Conservation (phyloP, 37 sponge, comb jelly and placozoan genomes). For the Dysidea cf. avara region DNA sequence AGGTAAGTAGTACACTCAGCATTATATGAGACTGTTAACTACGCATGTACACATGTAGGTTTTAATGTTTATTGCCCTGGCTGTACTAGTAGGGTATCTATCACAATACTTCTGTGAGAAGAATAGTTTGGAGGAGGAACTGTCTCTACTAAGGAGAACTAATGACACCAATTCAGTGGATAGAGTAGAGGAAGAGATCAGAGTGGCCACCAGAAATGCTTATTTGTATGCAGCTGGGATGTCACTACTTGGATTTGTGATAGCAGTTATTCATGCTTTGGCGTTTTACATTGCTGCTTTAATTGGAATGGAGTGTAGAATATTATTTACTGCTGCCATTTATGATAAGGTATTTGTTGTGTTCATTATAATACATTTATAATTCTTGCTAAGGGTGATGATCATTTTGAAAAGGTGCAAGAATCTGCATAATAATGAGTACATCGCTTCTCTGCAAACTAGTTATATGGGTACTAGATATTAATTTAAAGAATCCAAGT, state of each 20-base stretch:
- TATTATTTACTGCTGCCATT: conserved; percentile 55
- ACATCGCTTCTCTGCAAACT: no score
- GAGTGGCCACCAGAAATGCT: conserved; percentile 43
- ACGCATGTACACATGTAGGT: conserved; percentile 12
- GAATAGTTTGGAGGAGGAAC: no score
- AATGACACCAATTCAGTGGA: no score
- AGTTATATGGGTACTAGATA: no score
- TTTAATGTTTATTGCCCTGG: conserved; percentile 30
- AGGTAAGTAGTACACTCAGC: no score
- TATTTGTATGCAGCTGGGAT: conserved; percentile 66
- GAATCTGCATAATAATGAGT: no score
- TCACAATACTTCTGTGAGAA: conserved; percentile 47
- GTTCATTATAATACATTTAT: no score
- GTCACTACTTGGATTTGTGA: not conserved
- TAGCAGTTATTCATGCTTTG: conserved; percentile 30
- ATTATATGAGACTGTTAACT: no score
- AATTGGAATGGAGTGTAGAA: conserved; percentile 51
- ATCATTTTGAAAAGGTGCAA: no score
- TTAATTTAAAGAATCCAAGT: no score
- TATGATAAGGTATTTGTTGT: conserved; percentile 68
- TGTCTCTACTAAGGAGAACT: no score
- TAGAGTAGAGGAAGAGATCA: conserved; percentile 9
- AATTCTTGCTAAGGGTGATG: no score
- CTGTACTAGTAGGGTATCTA: conserved; percentile 54
- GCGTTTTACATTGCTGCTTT: conserved; percentile 45